Percentiles rank a stretch among this genome's conserved stretches.
Conservation (phyloP, 2,888 invertebrate species). For the Melangyna quadrimaculata region DNA sequence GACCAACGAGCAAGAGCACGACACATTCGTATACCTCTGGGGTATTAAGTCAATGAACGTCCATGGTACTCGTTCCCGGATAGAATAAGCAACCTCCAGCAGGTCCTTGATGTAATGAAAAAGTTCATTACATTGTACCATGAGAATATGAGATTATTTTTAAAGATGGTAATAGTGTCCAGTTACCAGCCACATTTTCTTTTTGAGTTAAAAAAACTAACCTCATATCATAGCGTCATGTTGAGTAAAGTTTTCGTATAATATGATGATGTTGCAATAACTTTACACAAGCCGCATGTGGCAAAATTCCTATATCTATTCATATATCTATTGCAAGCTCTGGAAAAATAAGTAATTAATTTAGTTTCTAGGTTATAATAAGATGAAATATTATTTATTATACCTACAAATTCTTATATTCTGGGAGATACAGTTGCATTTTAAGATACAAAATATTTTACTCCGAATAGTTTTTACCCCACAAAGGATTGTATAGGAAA, state of each 20-base stretch:
- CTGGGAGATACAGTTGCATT: neutral
- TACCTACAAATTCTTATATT: neutral
- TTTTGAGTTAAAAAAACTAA: neutral
- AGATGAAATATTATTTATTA: neutral
- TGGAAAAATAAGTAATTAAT: constrained; percentile 7
- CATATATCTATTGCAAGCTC: neutral
- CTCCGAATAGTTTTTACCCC: no score
- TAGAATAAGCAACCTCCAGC: constrained; percentile 10
- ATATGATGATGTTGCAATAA: constrained; percentile 4
- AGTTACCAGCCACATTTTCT: neutral
- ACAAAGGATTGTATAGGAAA: no score
- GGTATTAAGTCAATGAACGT: constrained; percentile 22
- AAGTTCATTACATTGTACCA: constrained; percentile 31
- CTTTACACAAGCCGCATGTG: neutral
- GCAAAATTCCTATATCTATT: neutral
- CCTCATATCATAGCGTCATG: neutral
- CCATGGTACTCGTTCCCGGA: neutral
- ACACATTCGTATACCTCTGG: neutral
- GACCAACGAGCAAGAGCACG: no score
- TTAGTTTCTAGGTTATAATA: neutral
- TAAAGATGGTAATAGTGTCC: constrained; percentile 23
- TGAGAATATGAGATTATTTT: constrained; percentile 9
- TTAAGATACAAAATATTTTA: neutral
- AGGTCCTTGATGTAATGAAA: constrained; percentile 28
- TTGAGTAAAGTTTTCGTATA: constrained; percentile 16